Percentiles rank a stretch among this genome's conserved stretches.
These are phyloP conservation scores for Bombus breviceps DNA, from an alignment of 1,140 invertebrate genomes.

Conservation along the genomic window DNA sequence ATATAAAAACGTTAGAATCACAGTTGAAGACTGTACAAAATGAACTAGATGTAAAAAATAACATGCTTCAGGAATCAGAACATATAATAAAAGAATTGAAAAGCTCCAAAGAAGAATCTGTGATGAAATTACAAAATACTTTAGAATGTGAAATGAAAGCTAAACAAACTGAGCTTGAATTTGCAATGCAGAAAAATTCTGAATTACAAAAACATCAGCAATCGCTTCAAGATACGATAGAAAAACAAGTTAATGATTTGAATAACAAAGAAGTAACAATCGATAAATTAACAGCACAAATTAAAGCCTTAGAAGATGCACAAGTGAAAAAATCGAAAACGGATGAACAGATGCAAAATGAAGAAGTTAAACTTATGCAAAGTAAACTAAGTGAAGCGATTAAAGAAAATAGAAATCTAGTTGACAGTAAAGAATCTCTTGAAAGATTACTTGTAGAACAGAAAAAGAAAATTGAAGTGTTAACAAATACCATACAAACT, in stretches of 20 bases:
- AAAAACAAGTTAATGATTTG: constrained; percentile 58
- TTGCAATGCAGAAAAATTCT: constrained; percentile 50
- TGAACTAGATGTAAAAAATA: constrained; percentile 55
- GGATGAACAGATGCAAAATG: constrained; percentile 56
- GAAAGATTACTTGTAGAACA: constrained; percentile 69
- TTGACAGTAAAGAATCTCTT: constrained; percentile 57
- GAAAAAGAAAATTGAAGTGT: constrained; percentile 64
- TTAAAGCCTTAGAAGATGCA: constrained; percentile 55
- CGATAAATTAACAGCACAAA: constrained; percentile 60
- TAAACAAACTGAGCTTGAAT: constrained; percentile 54
- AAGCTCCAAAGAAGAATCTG: constrained; percentile 54
- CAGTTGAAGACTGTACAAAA: constrained; percentile 61
- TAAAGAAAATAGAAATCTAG: constrained; percentile 64
- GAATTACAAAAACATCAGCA: constrained; percentile 62
- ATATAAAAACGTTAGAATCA: constrained; percentile 7
- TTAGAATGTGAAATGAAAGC: constrained; percentile 60
- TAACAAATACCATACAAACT: constrained; percentile 62
- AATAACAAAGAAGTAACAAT: constrained; percentile 50
- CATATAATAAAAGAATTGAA: constrained; percentile 41
- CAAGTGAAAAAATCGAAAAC: constrained; percentile 56
- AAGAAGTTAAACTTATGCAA: constrained; percentile 58
- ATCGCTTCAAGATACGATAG: constrained; percentile 34
- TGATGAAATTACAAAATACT: constrained; percentile 53
- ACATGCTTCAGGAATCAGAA: constrained; percentile 43
- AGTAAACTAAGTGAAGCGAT: constrained; percentile 57